These are phyloP conservation scores for Lithophane ornitopus DNA, from an alignment of 2,888 invertebrate species.

Conservation along the genomic window DNA sequence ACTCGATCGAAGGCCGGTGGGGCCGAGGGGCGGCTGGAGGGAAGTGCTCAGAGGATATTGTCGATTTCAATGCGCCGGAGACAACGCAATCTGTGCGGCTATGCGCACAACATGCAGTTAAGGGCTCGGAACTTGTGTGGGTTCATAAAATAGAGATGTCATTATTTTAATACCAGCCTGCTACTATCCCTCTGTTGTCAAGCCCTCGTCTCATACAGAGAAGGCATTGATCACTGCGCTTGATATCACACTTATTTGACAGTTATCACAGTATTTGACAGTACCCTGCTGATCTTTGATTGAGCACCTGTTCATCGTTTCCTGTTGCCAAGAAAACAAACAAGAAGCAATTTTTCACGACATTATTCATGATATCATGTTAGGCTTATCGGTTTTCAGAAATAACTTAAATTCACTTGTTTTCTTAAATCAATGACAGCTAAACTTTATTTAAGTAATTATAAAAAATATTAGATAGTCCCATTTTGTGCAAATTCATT, in stretches of 20 bases:
- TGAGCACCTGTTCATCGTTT: not conserved
- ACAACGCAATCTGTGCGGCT: constrained; percentile 68
- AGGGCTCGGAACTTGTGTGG: constrained; percentile 31
- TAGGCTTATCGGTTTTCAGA: not conserved
- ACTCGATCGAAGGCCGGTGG: constrained; percentile 75
- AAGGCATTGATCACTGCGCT: not conserved
- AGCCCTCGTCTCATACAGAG: not conserved
- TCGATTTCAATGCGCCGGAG: constrained; percentile 78
- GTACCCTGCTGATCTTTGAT: not conserved
- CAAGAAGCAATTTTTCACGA: not conserved
- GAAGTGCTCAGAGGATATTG: constrained; percentile 81
- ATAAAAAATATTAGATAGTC: no score
- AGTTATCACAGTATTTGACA: no score
- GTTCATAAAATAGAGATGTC: not conserved
- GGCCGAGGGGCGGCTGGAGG: constrained; percentile 68
- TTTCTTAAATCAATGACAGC: not conserved
- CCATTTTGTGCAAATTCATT: not conserved
- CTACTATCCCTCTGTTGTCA: no score
- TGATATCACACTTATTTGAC: no score
- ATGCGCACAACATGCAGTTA: constrained; percentile 54
- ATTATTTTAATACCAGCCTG: not conserved
- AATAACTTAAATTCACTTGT: not conserved
- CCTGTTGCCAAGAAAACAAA: not conserved
- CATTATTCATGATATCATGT: not conserved
- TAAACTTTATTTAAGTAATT: not conserved